Evolutionary conservation across 1,140 invertebrate species (phyloP), one percentile per base, ranked within the genome.

Genomic region (Eupristina koningsbergeri): DNA sequence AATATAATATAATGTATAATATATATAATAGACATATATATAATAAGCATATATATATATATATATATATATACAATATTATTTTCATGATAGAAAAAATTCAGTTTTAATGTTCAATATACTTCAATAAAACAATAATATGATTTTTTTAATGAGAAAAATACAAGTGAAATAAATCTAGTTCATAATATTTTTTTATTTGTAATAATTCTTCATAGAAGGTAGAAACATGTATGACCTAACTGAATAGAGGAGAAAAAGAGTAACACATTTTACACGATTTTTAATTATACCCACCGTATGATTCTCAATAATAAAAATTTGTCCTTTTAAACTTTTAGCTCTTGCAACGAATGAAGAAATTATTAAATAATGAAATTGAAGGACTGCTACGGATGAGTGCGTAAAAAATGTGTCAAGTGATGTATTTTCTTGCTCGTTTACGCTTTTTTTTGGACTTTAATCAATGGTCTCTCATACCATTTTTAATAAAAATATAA

Each of bases 331-430:
- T 71, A 41, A 71, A 1, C 2, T 41, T 13, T 71, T 41, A 71
- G 0, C 15, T 19, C 6, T 9, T 26, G 8, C 13, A 41, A 71
- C 41, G 19, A 6, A 22, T 19, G 41, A 75, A 75, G 22, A 15
- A 64, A 15, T 45, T 36, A 78, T 78, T 41, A 41, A 31, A 45
- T 34, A 67, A 64, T 79, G 67, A 79, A 63, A 29, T 64, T 39
- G 19, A 61, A 41, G n/a, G n/a, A 29, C 39, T 34, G 58, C 22
- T 53, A 36, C 31, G 15, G 31, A 31, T 45, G 1, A 53, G 19
- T 39, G 53, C 53, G 75, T 79, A 67, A 76, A 80, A 80, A 79
- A 84, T 84, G 58, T 74, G 71, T 80, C 74, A 84, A 36, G 19
- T 36, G 53, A 31, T 63, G 8, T 7, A 41, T 13, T 31, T 2